Evolutionary conservation across 2,888 invertebrate genomes (phyloP), one percentile per base, ranked within the genome.

Genomic region (Agriopis marginaria): DNA sequence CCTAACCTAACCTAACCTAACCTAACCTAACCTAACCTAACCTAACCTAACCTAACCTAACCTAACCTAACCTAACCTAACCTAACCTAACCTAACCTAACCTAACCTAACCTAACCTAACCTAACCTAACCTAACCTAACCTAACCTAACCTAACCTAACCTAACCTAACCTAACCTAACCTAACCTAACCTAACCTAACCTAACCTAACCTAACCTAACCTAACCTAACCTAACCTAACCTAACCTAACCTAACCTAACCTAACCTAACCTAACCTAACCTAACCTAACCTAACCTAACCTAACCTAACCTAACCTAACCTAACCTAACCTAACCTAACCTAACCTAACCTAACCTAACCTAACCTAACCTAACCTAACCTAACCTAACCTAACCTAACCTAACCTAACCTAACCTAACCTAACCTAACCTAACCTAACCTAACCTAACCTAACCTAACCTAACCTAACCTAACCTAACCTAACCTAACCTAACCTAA

Each of bases 401-500:
- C 62, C 62, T 62, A 62, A 62, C 62, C 62, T 62, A 62, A 62
- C 62, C 62, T 62, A 62, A 62, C 62, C 62, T 62, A 62, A 62
- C 62, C 62, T 62, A 62, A 62, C 62, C 62, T 62, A 62, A 62
- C 53, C 53, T 53, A 53, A 50, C 50, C 50, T 50, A 17, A 17
- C 50, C 50, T 17, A 17, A 17, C 17, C 17, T 17, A 17, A 50
- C 17, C 17, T 17, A 50, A 50, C 50, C 50, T 50, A 50, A 50
- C 50, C 50, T 50, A 50, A 50, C 58, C 62, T 63, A 70, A 66
- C 63, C 66, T 70, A 66, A 68, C 68, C 66, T 66, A 59, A 59
- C 58, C 58, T 59, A 61, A 61, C 61, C 61, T 61, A 61, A 61
- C 61, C 61, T 51, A 68, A 72, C 69, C 69, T 69, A 69, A 69